Evolutionary conservation across 2,888 invertebrate genomes (phyloP).

Genomic region (Odontocerum albicorne): DNA sequence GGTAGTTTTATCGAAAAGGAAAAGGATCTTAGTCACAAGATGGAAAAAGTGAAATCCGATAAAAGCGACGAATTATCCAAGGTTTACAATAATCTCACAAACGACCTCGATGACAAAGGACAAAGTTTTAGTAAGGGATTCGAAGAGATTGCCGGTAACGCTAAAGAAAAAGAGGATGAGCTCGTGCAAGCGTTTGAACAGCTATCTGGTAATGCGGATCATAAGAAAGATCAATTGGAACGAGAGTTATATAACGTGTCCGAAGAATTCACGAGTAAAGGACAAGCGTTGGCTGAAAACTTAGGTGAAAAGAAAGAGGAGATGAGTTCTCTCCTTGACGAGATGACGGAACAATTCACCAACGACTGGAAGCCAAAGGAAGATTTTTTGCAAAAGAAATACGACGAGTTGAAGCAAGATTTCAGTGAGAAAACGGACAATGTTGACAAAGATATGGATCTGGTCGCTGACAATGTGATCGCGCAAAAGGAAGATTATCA

Average conservation of each 20-base stretch:
- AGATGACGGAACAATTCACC: conserved; percentile 30
- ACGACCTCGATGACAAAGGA: conserved; percentile 8
- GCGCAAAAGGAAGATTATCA: conserved; percentile 46
- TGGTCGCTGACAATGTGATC: conserved; percentile 44
- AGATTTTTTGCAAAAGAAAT: conserved; percentile 28
- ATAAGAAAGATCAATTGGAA: conserved; percentile 40
- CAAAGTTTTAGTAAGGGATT: conserved; percentile 41
- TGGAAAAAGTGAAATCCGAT: conserved; percentile 6
- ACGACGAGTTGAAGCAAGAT: conserved; percentile 33
- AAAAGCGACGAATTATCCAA: conserved; percentile 4
- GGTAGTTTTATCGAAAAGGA: conserved; percentile 10
- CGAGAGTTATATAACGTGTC: conserved; percentile 21
- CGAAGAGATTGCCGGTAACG: conserved; percentile 41
- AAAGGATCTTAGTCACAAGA: conserved; percentile 13
- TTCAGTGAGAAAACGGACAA: conserved; percentile 41
- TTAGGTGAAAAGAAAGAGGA: conserved; percentile 38
- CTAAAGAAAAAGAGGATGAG: conserved; percentile 41
- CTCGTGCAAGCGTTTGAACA: conserved; percentile 41
- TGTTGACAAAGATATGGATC: conserved; percentile 48
- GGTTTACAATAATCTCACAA: conserved; percentile 3
- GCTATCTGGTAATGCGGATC: conserved; percentile 42
- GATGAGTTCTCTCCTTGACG: conserved; percentile 28
- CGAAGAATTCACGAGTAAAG: conserved; percentile 31
- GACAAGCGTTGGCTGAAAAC: conserved; percentile 41
- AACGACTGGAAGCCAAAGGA: conserved; percentile 28